Percentiles rank a stretch among this genome's conserved stretches.
phyloP scores from a whole-genome alignment of 1,140 invertebrate species.

The Trichoplusia ni region DNA sequence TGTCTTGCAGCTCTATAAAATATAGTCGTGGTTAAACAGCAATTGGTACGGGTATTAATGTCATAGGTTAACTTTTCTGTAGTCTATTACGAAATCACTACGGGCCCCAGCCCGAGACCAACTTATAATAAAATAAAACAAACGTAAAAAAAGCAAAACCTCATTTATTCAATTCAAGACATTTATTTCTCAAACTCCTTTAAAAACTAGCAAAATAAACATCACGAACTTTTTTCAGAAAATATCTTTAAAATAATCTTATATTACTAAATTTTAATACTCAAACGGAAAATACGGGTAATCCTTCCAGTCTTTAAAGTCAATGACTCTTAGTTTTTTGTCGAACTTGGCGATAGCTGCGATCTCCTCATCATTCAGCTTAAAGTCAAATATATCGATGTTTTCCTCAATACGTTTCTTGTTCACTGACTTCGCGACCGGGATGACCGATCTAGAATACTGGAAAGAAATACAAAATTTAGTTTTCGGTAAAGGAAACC shows the following conservation, averaged over 20 bases:
- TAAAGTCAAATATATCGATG: conserved; percentile 88
- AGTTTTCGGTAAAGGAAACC: background rate
- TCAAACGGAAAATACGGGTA: conserved; percentile 85
- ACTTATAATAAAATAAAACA: too few relatives aligned
- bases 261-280: conserved; percentile 16
- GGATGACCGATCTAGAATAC: conserved; percentile 84
- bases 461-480: conserved; percentile 55
- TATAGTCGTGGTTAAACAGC: too few relatives aligned
- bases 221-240: too few relatives aligned
- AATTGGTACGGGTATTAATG: too few relatives aligned
- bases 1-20: too few relatives aligned
- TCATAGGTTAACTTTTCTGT: too few relatives aligned
- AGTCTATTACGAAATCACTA: too few relatives aligned
- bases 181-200: too few relatives aligned
- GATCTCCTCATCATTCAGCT: conserved; percentile 85
- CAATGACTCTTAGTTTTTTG: conserved; percentile 81
- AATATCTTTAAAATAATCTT: background rate
- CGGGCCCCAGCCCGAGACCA: too few relatives aligned
- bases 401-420: conserved; percentile 87
- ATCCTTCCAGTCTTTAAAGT: conserved; percentile 72
- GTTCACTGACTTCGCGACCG: conserved; percentile 90
- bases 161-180: too few relatives aligned
- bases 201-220: too few relatives aligned
- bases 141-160: too few relatives aligned
- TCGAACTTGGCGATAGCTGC: conserved; percentile 83